Conservation (phyloP, 2,113 vertebrate species). For the Astatotilapia flaviijosephi region DNA sequence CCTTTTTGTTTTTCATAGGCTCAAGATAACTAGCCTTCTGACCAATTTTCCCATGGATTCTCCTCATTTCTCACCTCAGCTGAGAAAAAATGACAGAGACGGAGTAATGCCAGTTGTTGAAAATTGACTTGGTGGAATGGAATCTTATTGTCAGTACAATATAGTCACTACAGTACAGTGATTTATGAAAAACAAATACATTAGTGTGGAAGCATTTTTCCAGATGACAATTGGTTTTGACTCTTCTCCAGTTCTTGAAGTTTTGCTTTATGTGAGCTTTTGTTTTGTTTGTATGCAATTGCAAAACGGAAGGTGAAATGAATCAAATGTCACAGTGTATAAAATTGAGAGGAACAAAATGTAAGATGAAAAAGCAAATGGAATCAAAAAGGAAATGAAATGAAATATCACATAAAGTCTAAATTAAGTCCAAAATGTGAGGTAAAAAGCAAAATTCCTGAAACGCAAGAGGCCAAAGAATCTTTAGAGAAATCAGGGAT, state of each 20-base stretch:
- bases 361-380: background rate
- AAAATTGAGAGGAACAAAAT: background rate
- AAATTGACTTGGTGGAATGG: background rate
- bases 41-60: conserved; percentile 29
- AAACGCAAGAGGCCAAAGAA: background rate
- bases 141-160: background rate
- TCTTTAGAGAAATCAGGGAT: background rate
- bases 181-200: background rate
- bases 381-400: background rate
- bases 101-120: background rate
- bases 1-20: conserved; percentile 48
- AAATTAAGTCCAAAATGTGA: background rate
- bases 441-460: background rate
- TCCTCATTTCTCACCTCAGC: conserved; percentile 26
- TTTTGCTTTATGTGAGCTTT: background rate
- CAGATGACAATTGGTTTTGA: background rate
- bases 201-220: background rate
- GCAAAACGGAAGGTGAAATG: background rate
- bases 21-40: conserved; percentile 44
- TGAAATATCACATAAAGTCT: background rate
- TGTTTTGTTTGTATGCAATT: background rate
- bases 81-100: conserved; percentile 19
- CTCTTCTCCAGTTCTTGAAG: background rate
- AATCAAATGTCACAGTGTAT: background rate
- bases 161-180: background rate